These are phyloP conservation scores for Marronus borbonicus DNA, from an alignment of 2,888 invertebrate species.

Conservation along the genomic window DNA sequence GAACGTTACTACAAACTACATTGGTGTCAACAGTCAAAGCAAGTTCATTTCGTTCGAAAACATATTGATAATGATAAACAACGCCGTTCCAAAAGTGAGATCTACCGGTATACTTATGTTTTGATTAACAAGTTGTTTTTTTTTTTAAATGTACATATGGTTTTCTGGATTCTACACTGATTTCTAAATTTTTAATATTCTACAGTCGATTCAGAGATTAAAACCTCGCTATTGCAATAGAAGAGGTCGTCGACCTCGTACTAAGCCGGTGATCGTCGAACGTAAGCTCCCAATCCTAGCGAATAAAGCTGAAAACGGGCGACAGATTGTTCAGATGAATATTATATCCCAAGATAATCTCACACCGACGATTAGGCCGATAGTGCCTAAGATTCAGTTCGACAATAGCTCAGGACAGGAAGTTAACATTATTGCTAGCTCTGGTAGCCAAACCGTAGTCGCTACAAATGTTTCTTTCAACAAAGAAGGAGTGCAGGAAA, in stretches of 20 bases:
- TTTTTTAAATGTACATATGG: too few species aligned
- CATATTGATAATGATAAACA: too few species aligned
- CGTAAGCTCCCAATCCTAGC: constrained; percentile 81
- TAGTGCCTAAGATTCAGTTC: constrained; percentile 53
- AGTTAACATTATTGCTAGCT: background rate
- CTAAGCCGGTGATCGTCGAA: constrained; percentile 82
- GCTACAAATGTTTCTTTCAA: constrained; percentile 31
- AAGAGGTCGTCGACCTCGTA: constrained; percentile 68
- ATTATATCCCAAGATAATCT: constrained; percentile 65
- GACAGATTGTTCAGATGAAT: constrained; percentile 69
- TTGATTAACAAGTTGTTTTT: too few species aligned
- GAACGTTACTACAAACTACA: too few species aligned
- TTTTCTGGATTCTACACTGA: too few species aligned
- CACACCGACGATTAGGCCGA: constrained; percentile 52
- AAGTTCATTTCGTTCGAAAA: too few species aligned
- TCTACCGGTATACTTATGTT: too few species aligned
- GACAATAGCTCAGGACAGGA: constrained; percentile 34
- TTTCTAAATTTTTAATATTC: too few species aligned
- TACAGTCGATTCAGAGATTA: constrained; percentile 65
- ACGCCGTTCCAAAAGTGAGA: too few species aligned
- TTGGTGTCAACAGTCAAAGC: too few species aligned
- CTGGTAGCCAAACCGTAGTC: background rate
- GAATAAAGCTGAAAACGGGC: constrained; percentile 70
- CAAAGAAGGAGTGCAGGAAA: background rate
- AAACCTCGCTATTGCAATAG: constrained; percentile 69